phyloP scores from a whole-genome alignment of 1,140 invertebrate species.

The Papilio glaucus region DNA sequence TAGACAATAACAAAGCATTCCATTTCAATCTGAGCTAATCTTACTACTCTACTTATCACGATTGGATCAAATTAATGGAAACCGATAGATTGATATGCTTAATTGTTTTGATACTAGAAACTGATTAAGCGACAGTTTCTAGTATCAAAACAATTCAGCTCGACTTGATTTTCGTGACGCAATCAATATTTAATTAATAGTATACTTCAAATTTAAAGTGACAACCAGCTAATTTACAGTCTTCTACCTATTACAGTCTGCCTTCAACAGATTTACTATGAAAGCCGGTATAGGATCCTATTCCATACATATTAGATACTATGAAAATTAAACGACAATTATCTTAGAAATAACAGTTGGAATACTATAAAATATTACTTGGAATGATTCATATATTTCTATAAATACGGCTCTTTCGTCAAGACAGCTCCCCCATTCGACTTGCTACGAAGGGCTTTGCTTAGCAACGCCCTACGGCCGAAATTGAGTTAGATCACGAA shows the following conservation, averaged over 20 bases:
- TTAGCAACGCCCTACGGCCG: slow-evolving; percentile 14
- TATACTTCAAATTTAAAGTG: background rate
- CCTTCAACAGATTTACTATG: too few relatives aligned
- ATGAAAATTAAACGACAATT: background rate
- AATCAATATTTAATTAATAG: background rate
- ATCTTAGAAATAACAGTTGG: background rate
- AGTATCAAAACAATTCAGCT: background rate
- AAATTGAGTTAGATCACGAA: slow-evolving; percentile 22
- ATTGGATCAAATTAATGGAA: slow-evolving; percentile 9
- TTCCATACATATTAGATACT: too few relatives aligned
- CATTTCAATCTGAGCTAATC: background rate
- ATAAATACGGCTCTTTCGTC: background rate
- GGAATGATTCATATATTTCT: slow-evolving; percentile 1
- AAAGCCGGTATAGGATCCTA: too few relatives aligned
- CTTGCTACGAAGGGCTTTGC: background rate
- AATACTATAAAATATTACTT: slow-evolving; percentile 2
- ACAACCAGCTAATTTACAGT: too few relatives aligned
- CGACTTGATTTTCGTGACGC: background rate
- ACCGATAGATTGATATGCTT: background rate
- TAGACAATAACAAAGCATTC: background rate
- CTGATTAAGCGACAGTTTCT: background rate
- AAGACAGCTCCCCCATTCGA: slow-evolving; percentile 9
- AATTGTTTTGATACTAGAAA: too few relatives aligned
- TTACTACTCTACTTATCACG: too few relatives aligned
- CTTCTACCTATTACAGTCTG: too few relatives aligned